Percentiles rank a stretch among this genome's conserved stretches.
Conservation (phyloP, 2,113 vertebrate species). For the Rutilus rutilus region DNA sequence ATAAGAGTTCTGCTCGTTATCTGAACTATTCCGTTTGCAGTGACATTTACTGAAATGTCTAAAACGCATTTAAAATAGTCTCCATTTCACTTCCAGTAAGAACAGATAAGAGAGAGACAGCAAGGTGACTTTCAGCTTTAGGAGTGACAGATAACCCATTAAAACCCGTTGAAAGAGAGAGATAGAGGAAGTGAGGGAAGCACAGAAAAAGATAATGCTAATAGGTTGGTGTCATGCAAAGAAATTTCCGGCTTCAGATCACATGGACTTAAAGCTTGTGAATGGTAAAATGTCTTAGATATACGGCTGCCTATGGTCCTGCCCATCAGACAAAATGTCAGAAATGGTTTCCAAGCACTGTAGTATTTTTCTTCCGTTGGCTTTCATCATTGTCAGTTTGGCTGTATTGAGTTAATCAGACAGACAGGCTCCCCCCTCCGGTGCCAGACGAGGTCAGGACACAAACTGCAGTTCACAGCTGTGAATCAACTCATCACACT, state of each 20-base stretch:
- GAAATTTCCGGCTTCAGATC: conserved; percentile 22
- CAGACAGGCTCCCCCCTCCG: conserved; percentile 9
- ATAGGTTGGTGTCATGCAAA: conserved; percentile 35
- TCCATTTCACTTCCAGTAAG: conserved; percentile 28
- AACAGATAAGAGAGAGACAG: conserved; percentile 40
- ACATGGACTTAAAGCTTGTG: conserved; percentile 34
- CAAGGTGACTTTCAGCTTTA: conserved; percentile 60
- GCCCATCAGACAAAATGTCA: conserved; percentile 39
- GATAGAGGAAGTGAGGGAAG: conserved; percentile 8
- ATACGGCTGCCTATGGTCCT: conserved; percentile 28
- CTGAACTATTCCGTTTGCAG: conserved; percentile 27
- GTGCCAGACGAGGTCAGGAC: conserved; percentile 43
- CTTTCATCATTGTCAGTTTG: conserved; percentile 39
- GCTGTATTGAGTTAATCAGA: conserved; percentile 13
- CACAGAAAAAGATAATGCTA: conserved; percentile 37
- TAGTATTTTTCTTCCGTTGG: conserved; percentile 33
- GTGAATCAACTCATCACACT: conserved; percentile 30
- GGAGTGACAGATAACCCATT: conserved; percentile 48
- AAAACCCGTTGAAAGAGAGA: conserved; percentile 36
- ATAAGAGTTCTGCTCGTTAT: conserved; percentile 46
- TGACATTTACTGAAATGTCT: conserved; percentile 41
- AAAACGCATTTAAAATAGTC: conserved; percentile 36
- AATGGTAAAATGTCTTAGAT: conserved; percentile 17
- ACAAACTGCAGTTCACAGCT: conserved; percentile 28
- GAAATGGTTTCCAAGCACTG: conserved; percentile 17